A percentile compares a stretch with the other conserved stretches of the same genome.
These are phyloP conservation scores for Melanocharis versteri DNA, from an alignment of 2,113 vertebrate species.

Conservation along the genomic window DNA sequence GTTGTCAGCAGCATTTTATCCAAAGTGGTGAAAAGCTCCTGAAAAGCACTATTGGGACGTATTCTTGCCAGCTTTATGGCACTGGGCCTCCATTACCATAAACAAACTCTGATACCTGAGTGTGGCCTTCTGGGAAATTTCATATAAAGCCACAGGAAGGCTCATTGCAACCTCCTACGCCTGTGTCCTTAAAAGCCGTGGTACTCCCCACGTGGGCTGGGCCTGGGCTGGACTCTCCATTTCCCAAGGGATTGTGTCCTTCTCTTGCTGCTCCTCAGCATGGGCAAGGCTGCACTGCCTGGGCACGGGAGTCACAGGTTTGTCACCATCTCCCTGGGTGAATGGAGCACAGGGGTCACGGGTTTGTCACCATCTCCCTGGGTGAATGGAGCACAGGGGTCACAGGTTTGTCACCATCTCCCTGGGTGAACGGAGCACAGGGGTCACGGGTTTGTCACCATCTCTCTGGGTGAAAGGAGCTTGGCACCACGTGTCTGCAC, in stretches of 20 bases:
- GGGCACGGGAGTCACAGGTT: fast-evolving
- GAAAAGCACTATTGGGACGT: constrained; percentile 39
- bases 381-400: fast-evolving
- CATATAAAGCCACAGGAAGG: not conserved
- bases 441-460: not conserved
- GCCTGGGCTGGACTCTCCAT: fast-evolving
- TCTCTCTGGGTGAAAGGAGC: not conserved
- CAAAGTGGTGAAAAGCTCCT: constrained; percentile 49
- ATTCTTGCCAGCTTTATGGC: constrained; percentile 1
- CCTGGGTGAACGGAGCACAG: fast-evolving
- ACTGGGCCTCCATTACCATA: constrained; percentile 14
- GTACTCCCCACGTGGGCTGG: fast-evolving
- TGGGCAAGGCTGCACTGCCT: fast-evolving
- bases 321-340: not conserved
- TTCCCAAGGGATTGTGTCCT: not conserved
- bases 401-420: not conserved
- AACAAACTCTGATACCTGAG: constrained; percentile 38
- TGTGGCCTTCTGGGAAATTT: not conserved
- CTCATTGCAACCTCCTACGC: not conserved
- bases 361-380: not conserved
- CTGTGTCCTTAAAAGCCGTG: not conserved
- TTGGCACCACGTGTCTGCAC: not conserved
- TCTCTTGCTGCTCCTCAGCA: not conserved
- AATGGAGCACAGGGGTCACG: fast-evolving
- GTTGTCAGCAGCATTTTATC: constrained; percentile 54